Evolutionary conservation across 1,140 invertebrate species (phyloP), one percentile per base, ranked within the genome.

Genomic region (Leptinotarsa texana): DNA sequence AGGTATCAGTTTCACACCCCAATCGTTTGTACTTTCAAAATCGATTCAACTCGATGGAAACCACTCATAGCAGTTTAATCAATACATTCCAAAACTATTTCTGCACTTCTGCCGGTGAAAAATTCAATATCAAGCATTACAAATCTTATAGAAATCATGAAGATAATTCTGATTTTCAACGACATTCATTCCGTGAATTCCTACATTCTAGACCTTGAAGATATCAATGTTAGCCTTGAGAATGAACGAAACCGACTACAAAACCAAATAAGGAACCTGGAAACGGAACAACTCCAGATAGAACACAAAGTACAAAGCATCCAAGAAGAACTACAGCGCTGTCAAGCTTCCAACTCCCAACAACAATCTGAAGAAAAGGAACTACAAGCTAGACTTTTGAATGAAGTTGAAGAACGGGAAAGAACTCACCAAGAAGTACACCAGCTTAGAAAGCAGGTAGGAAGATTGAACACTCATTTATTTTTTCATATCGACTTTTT

Each of bases 331-430:
- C 80, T 95, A 24, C 91, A 93, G 80, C 89, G 92, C 79, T 88
- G 89, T 1, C 90, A 93, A 51, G 86, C 89, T 4, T 88, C 89
- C n/a, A 87, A 91, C 61, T 88, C 89, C n/a, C 91, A 93, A 80
- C 90, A 90, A 27, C 90, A 93, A 72, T 90, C 90, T 76, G 92
- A 93, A 70, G 93, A 95, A 76, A 93, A 92, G 79, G 95, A 96
- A 82, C 84, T 96, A 18, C 93, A 95, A 84, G 90, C 90, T 22
- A 87, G 93, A 77, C 85, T 97, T 2, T 86, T 91, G 17, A 92
- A 92, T 73, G 93, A 94, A 82, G 88, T 88, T 24, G 94, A 95
- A 81, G 92, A 94, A 74, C 88, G 92, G 48, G 93, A 95, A 82
- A 87, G 93, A 21, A 85, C 90, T 1, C 90, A 92, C 65, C 87